Percentiles rank a stretch among this genome's conserved stretches.
Evolutionary conservation across 1,140 invertebrate genomes (phyloP).

Genomic region (Yoshiicerus persimilis): DNA sequence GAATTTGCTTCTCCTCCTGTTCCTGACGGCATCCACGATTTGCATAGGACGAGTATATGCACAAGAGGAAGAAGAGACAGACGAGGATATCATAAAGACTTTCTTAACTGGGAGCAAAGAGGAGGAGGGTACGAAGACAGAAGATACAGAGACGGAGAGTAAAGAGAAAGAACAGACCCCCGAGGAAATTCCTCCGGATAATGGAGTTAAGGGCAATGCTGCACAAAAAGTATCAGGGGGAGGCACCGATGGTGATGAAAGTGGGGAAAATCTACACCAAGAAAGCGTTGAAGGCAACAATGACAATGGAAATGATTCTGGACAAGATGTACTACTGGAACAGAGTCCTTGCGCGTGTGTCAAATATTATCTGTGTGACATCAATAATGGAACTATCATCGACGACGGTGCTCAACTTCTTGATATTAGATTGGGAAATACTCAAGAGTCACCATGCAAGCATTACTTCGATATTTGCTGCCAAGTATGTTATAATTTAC

Average conservation of each 20-base stretch:
- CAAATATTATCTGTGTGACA: conserved; percentile 69
- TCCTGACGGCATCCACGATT: not conserved
- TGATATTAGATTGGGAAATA: conserved; percentile 64
- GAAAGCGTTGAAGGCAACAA: not conserved
- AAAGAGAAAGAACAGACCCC: not conserved
- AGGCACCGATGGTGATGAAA: not conserved
- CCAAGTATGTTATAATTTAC: conserved; percentile 45
- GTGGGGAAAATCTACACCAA: not conserved
- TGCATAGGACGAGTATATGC: not conserved
- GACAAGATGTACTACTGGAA: conserved; percentile 7
- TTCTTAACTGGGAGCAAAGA: not conserved
- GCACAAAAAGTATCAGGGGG: not conserved
- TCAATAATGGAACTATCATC: conserved; percentile 62
- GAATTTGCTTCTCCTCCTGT: not conserved
- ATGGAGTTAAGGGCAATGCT: not conserved
- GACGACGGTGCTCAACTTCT: conserved; percentile 72
- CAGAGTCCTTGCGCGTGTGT: conserved; percentile 59
- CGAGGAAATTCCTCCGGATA: not conserved
- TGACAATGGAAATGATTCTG: not conserved
- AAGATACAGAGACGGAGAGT: not conserved
- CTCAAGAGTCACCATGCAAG: conserved; percentile 58
- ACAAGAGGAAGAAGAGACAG: conserved; percentile 19
- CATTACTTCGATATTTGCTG: conserved; percentile 70
- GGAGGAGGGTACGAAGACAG: not conserved
- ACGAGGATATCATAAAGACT: not conserved